Evolutionary conservation across 2,888 invertebrate species (phyloP), one percentile per base, ranked within the genome.

Genomic region (Drosophila peninsularis): DNA sequence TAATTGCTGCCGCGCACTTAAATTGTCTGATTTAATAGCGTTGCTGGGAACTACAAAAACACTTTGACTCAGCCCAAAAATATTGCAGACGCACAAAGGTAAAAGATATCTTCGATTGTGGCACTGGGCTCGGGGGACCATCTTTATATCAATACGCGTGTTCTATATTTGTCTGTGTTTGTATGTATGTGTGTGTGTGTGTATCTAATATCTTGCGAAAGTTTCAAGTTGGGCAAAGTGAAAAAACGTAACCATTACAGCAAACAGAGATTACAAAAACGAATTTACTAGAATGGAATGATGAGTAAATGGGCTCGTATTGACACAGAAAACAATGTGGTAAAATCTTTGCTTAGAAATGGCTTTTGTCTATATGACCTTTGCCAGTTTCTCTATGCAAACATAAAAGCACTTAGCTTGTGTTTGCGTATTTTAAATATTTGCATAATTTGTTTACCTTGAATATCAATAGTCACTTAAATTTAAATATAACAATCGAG

Each of bases 171-270:
- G 17, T 58, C 36, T 77, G 17, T 30, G 27, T 62, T 30, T 30
- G 27, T 71, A 34, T 32, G 50, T 53, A 11, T 54, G 37, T 39
- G 60, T 60, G 21, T 55, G 45, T 74, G 11, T 62, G 47, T 67
- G 73, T 66, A 58, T 49, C 62, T 65, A 77, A 79, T 68, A 69
- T 71, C 86, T 82, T 85, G 80, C 82, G 80, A 82, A 80, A 85
- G 75, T 62, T 44, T 47, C 57, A 62, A 76, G 67, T 73, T 75
- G 78, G 50, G 78, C 63, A 68, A 79, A 72, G 66, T 56, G 27
- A 11, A 57, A 42, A 53, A 42, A 17, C n/a, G 32, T 53, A 56
- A 53, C 36, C 64, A 77, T 68, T 67, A 50, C 60, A 66, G 41
- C 47, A 17, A 50, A 7, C 21, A 68, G 36, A 36, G 42, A 76